Evolutionary conservation across 2,797 vertebrate species (phyloP).

Genomic region (Premnoplex brunnescens): DNA sequence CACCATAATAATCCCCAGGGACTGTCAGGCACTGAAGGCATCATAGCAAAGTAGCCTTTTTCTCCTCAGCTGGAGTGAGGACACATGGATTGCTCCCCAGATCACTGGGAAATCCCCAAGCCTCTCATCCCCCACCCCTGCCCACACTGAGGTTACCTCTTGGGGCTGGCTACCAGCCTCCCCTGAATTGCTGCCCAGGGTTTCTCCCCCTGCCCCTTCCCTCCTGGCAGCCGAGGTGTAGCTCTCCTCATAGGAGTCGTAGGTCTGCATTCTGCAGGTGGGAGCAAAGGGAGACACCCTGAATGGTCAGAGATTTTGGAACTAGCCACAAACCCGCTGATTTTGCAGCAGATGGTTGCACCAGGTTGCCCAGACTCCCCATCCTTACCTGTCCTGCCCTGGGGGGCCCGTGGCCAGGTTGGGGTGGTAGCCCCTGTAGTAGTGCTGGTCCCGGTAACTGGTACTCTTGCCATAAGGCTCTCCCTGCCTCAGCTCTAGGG

Average conservation of each 20-base stretch:
- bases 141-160: conserved; percentile 57
- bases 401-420: neutral
- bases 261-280: conserved; percentile 38
- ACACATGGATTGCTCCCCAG: neutral
- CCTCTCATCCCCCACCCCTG: neutral
- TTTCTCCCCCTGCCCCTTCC: neutral
- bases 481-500: conserved; percentile 63
- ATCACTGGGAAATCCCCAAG: neutral
- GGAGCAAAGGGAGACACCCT: neutral
- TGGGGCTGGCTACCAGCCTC: neutral
- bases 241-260: neutral
- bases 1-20: neutral
- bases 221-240: neutral
- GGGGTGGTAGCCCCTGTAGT: conserved; percentile 41
- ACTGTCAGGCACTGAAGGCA: neutral
- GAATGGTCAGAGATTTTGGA: neutral
- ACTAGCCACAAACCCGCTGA: fast-evolving
- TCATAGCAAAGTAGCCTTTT: neutral
- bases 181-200: fast-evolving
- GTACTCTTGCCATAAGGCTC: conserved; percentile 15
- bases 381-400: conserved; percentile 51
- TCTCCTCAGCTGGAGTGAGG: neutral
- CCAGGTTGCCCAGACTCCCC: neutral
- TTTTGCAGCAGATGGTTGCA: neutral
- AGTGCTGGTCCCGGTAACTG: conserved; percentile 41